These are phyloP conservation scores for Sclerurus mexicanus DNA, from an alignment of 2,113 vertebrate species.

Conservation along the genomic window DNA sequence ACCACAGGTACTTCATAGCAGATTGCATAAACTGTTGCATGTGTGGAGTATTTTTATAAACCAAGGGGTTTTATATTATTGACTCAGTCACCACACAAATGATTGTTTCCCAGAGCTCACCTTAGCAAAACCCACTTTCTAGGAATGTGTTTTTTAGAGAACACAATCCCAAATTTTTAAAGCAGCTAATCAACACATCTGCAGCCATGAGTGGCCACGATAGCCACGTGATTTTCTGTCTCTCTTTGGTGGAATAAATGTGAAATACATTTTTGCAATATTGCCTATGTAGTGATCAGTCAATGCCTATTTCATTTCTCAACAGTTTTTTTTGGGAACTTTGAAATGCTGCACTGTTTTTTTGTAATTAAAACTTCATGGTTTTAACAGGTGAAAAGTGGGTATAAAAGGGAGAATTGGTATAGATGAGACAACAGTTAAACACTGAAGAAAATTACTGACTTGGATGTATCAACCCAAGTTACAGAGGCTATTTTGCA, in stretches of 20 bases:
- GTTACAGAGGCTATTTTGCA: background rate
- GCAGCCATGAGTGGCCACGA: background rate
- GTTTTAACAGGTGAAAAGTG: background rate
- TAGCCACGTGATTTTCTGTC: background rate
- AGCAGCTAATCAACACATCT: background rate
- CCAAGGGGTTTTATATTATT: background rate
- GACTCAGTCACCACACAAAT: background rate
- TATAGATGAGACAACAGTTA: background rate
- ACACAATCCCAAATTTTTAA: rapidly evolving
- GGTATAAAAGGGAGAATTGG: background rate
- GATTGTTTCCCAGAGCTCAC: background rate
- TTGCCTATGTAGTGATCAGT: background rate
- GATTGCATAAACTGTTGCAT: background rate
- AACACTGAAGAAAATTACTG: background rate
- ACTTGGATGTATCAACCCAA: background rate
- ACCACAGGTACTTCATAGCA: background rate
- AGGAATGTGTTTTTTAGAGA: background rate
- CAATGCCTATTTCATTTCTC: background rate
- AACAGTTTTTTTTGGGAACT: background rate
- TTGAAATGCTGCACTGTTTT: background rate
- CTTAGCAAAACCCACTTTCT: background rate
- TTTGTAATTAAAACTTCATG: background rate
- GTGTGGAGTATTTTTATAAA: background rate
- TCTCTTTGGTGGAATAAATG: background rate
- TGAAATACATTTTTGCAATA: background rate